Evolutionary conservation across 2,888 invertebrate species (phyloP), one percentile per base, ranked within the genome.

Genomic region (Synergus itoensis): DNA sequence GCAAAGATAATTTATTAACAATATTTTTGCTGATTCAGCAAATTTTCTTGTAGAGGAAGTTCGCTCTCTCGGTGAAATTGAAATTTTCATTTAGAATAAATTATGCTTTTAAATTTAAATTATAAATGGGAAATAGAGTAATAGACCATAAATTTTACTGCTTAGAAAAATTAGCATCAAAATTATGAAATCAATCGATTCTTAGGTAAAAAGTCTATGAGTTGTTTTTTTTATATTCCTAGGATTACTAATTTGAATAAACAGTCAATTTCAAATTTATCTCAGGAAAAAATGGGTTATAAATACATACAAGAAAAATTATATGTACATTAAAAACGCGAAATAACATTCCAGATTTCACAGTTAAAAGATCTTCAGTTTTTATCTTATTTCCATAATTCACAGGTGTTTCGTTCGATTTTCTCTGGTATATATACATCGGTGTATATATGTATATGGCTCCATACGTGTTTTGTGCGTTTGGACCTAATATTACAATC

Each of bases 401-500:
- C 28, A 28, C 28, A 28, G 28, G 28, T 28, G 73, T 73, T 16
- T n/a, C 9, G 21, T 45, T 69, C 0, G 3, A 69, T 53, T 53
- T 53, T 53, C 36, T 36, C 1, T 4, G 57, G 77, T 80, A 80
- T 80, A 80, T 80, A 79, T 80, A 81, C 78, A 78, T 84, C 79
- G 64, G 73, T 81, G 75, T 3, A 28, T 28, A 28, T 81, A 82
- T 81, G 78, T 86, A 84, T 84, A 85, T 77, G 41, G 80, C 79
- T 85, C 90, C 89, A 91, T 91, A 91, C 90, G 88, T 88, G 88
- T 86, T 89, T 91, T 91, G 91, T 91, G 91, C 91, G 91, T 90
- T 91, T 91, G 91, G 91, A 91, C 91, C 89, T 91, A 86, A 67
- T 79, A 64, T 83, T 81, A 80, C 67, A 82, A 83, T 83, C 43